Evolutionary conservation across 2,888 invertebrate species (phyloP).

Genomic region (Rotaria sp.): DNA sequence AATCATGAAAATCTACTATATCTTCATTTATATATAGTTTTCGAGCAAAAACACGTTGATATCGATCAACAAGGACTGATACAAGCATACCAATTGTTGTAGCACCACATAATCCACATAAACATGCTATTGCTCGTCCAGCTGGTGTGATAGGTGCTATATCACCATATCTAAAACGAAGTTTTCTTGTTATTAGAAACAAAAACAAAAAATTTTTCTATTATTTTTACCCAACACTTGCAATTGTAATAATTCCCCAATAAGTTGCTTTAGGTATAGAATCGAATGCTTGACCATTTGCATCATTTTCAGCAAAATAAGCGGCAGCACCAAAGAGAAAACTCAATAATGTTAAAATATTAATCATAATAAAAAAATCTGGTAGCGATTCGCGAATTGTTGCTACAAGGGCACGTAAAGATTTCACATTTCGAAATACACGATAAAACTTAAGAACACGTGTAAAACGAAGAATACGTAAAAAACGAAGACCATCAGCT

Average conservation of each 20-base stretch:
- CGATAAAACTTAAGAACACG: constrained; percentile 50
- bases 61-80: constrained; percentile 12
- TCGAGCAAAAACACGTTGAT: constrained; percentile 27
- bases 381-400: constrained; percentile 49
- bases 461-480: constrained; percentile 49
- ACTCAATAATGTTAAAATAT: constrained; percentile 51
- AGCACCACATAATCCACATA: not conserved
- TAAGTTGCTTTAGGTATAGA: constrained; percentile 54
- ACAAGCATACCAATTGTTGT: constrained; percentile 7
- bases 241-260: constrained; percentile 53
- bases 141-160: not conserved
- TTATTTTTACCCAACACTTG: constrained; percentile 50
- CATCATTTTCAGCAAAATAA: constrained; percentile 50
- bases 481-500: constrained; percentile 45
- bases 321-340: constrained; percentile 51
- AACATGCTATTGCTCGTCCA: not conserved
- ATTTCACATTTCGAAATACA: constrained; percentile 49
- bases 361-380: constrained; percentile 51
- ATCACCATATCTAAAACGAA: constrained; percentile 45
- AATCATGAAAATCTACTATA: not conserved
- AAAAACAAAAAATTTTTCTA: not conserved
- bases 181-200: not conserved
- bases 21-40: constrained; percentile 16
- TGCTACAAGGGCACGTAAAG: constrained; percentile 50
- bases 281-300: constrained; percentile 45